Base-by-base conservation (phyloP, 2,888 invertebrate species). In the Leptinotarsa juncta region DNA sequence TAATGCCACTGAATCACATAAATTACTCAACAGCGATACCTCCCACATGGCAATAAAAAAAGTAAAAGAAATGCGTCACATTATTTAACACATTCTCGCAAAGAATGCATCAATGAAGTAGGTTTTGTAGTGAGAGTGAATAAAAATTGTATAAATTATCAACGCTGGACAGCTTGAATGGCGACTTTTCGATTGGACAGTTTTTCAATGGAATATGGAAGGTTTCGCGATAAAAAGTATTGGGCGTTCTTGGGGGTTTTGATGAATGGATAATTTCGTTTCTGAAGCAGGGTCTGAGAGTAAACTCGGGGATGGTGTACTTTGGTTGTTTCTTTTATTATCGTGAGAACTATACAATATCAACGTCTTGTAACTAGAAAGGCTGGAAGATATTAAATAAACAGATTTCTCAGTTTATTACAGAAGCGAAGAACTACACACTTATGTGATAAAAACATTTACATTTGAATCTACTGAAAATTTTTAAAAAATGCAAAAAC, bases 121-220 rank as follows among this genome's bases (percentile, higher is more conserved):
- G 78, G 50, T 55, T 78, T 67, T 72, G 73, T 76, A 74, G 70
- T 51, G 57, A 69, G 66, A 78, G 78, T 78, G 78, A 76, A 78
- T 78, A 74, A 78, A 78, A 76, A 74, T 26, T 65, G 74, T 68
- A 74, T 78, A 75, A 74, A 78, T 78, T 78, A 67, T 76, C 71
- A 67, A 72, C 72, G 73, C 68, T 74, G 75, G 74, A 73, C 77
- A 72, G 67, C 55, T 55, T 68, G 62, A 62, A 62, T 42, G 62
- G 32, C 12, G 18, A 16, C 18, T n/a, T 23, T 57, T 62, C n/a
- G 26, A 62, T 32, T 62, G 62, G 62, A 26, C 15, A 57, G 57
- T 57, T 62, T 16, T n/a, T 62, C 62, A 62, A 62, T 62, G 62
- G 42, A 62, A 32, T 42, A n/a, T 62, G 62, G 42, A 62, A 62